Evolutionary conservation across 1,140 invertebrate genomes (phyloP).

Genomic region (Oryzaephilus surinamensis): DNA sequence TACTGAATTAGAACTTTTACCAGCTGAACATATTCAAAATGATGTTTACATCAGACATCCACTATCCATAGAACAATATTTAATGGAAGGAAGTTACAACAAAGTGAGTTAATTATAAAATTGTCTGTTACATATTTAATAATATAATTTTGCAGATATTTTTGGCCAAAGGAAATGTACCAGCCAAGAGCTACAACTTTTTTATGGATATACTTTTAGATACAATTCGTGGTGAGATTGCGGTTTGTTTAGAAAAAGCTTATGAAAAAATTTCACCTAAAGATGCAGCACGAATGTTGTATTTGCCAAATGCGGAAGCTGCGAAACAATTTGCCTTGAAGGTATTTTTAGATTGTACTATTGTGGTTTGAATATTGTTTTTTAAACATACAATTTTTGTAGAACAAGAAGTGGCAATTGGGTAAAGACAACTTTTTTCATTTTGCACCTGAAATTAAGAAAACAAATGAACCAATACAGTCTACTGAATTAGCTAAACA

Average conservation of each 20-base stretch:
- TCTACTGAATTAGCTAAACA: constrained; percentile 83
- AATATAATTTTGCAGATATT: constrained; percentile 52
- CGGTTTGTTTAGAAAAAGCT: constrained; percentile 90
- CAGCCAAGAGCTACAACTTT: constrained; percentile 88
- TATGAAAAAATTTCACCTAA: constrained; percentile 82
- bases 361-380: no score
- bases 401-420: constrained; percentile 65
- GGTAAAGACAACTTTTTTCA: constrained; percentile 69
- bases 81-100: constrained; percentile 99
- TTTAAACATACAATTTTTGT: constrained; percentile 7
- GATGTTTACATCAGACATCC: constrained; percentile 95
- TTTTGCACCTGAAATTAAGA: constrained; percentile 59
- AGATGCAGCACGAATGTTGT: constrained; percentile 84
- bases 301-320: constrained; percentile 65
- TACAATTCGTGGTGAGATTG: constrained; percentile 94
- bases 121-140: constrained; percentile 4
- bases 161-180: constrained; percentile 84
- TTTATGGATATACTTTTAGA: constrained; percentile 96
- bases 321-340: constrained; percentile 72
- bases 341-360: constrained; percentile 35
- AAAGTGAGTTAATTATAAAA: constrained; percentile 49
- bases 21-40: constrained; percentile 81
- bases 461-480: constrained; percentile 76
- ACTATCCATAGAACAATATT: constrained; percentile 90
- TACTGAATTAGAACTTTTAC: constrained; percentile 92